Base-by-base conservation (phyloP, 2,113 vertebrate genomes). In the Craseonycteris thonglongyai region DNA sequence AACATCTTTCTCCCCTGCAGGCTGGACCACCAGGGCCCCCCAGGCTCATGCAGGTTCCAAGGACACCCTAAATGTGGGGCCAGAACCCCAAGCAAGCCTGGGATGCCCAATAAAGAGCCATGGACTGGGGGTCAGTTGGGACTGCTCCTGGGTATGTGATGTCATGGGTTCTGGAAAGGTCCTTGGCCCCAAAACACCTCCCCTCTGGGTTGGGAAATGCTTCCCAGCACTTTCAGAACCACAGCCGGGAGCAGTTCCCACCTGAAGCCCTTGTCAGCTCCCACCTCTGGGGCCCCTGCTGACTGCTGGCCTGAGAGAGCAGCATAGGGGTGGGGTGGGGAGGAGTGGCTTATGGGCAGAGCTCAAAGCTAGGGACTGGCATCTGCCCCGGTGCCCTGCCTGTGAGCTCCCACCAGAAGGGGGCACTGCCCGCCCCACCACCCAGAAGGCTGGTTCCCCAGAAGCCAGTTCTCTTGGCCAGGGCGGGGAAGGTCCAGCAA, bases 111-210 rank as follows among this genome's bases (percentile, higher is more conserved):
- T 74, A 72, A 65, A 66, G 58, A 87, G 45, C 33, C 35, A 68
- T 12, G 22, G 56, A 40, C 58, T n/a, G 7, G 54, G 54, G 82
- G 11, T 80, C 61, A 12, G 66, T 26, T 47, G 38, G 42, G 80
- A n/a, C 82, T 79, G 47, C n/a, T 33, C 54, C 42, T 76, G 80
- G n/a, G 47, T 24, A 3, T 22, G 21, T 58, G 66, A 82, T 81
- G 87, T 90, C 86, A 87, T 0, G 3, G 78, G 82, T 61, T 81
- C 93, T 94, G 86, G 90, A 96, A 97, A 96, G 96, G 68, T 86
- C 96, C 93, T 88, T 33, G 30, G 61, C 89, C 89, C 96, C 87
- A 72, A 91, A 96, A 92, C 93, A 91, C 88, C 93, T 91, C 56
- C 69, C 45, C 88, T 65, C 76, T 0, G 22, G 9, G 59, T 58